Base-by-base conservation (phyloP, 2,888 invertebrate genomes). In the Melanophora roralis region DNA sequence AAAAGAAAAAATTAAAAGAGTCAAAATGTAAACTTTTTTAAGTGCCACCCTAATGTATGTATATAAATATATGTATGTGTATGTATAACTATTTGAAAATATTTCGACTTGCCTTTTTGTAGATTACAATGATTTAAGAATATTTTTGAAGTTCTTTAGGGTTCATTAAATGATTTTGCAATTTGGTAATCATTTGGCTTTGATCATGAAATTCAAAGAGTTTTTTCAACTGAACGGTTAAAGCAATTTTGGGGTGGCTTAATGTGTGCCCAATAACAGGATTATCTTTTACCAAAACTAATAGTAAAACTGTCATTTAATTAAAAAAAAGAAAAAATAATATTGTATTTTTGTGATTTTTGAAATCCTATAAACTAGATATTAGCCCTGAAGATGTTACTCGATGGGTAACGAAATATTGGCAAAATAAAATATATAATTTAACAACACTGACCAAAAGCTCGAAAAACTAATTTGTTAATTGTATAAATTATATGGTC, bases 161-260 rank as follows among this genome's bases (percentile, higher is more conserved):
- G 62, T 55, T 72, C 62, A 55, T 68, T 67, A 34, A 49, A 43
- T 45, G 36, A 65, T 19, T 57, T 59, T 55, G 12, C 32, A 53
- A 65, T 59, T 73, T 64, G 40, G 19, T 45, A 82, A 82, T 75
- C 62, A 51, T 45, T 78, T 81, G 80, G 72, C 82, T 81, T 82
- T 82, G 82, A 82, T 78, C 82, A 45, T 80, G 78, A 81, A 82
- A 80, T 68, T 27, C 38, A 5, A 16, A 34, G n/a, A 12, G 40
- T 60, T 67, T 21, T 0, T 23, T 36, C 1, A 11, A 9, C n/a
- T n/a, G n/a, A n/a, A n/a, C n/a, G n/a, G n/a, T 62, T 32, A 21
- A 12, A 68, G 12, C 16, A 8, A 11, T 21, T 69, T 40, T 34
- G 57, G 64, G 19, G 55, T 71, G 64, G 51, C 76, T 77, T 77